Evolutionary conservation across 2,888 invertebrate genomes (phyloP), one percentile per base, ranked within the genome.

Genomic region (Zygaena filipendulae): DNA sequence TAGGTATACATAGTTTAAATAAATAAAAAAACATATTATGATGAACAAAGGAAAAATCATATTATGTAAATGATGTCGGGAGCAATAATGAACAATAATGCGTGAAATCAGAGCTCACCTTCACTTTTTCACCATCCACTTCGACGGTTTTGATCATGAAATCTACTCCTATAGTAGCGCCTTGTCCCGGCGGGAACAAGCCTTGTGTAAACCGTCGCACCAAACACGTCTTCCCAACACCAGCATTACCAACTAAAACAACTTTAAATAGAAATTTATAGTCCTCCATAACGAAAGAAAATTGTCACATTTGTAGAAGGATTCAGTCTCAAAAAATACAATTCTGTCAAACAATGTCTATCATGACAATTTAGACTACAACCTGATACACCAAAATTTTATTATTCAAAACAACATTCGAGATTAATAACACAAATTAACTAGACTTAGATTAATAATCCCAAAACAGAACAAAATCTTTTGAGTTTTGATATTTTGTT

Each of bases 111-210:
- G 4, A 32, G 45, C 57, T 68, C 81, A 92, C 92, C 86, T 95
- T 95, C 49, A 95, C 91, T 87, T 92, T 93, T 72, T 94, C 93
- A 57, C 92, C 92, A 52, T 94, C 96, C 32, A 98, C 93, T 83
- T 97, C 96, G 5, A 98, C 95, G 29, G 97, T 97, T 82, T 98
- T 98, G 38, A 98, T 97, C 97, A 98, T 97, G 68, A 98, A 98
- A 83, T 98, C 98, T 13, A 98, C 97, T 32, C 97, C 97, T 52
- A 98, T 98, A 3, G 97, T 98, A 31, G 97, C 97, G 45, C 97
- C 97, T 80, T 98, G 97, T 8, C 97, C 97, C 16, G 97, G 97
- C 27, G 97, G 97, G 77, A 98, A 98, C 25, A 97, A 79, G 2
- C 97, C 97, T 84, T 98, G 97, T 21, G 97, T 98, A 67, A 98